These are phyloP conservation scores for Rhyacophila evoluta DNA, from an alignment of 2,888 invertebrate species.

Conservation along the genomic window DNA sequence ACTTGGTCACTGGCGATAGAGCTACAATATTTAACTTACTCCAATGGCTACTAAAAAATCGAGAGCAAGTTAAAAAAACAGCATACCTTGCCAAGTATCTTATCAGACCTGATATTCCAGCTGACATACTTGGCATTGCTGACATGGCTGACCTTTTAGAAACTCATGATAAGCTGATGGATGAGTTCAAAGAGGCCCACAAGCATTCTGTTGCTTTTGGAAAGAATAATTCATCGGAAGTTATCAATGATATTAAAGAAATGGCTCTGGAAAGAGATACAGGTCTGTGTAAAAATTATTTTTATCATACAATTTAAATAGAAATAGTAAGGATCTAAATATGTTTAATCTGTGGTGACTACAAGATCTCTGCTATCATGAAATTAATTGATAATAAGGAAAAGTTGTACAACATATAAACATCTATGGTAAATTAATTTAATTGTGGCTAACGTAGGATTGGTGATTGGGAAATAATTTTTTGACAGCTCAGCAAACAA, in stretches of 20 bases:
- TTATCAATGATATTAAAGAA: conserved; percentile 85
- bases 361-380: too few relatives aligned
- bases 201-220: conserved; percentile 76
- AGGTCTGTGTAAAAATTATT: conserved; percentile 70
- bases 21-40: conserved; percentile 81
- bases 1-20: conserved; percentile 75
- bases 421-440: too few relatives aligned
- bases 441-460: too few relatives aligned
- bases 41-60: conserved; percentile 82
- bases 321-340: too few relatives aligned
- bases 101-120: conserved; percentile 75
- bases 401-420: too few relatives aligned
- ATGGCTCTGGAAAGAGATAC: conserved; percentile 90
- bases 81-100: conserved; percentile 84
- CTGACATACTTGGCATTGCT: conserved; percentile 80
- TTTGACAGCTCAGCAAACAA: too few relatives aligned
- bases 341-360: too few relatives aligned
- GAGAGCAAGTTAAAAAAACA: conserved; percentile 81
- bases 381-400: too few relatives aligned
- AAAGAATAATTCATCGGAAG: conserved; percentile 79
- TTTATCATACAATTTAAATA: too few relatives aligned
- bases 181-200: conserved; percentile 84
- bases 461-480: too few relatives aligned
- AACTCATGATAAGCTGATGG: conserved; percentile 80
- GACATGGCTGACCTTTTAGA: conserved; percentile 78